Evolutionary conservation across 2,113 vertebrate species (phyloP).

Genomic region (Leptodactylus fuscus): DNA sequence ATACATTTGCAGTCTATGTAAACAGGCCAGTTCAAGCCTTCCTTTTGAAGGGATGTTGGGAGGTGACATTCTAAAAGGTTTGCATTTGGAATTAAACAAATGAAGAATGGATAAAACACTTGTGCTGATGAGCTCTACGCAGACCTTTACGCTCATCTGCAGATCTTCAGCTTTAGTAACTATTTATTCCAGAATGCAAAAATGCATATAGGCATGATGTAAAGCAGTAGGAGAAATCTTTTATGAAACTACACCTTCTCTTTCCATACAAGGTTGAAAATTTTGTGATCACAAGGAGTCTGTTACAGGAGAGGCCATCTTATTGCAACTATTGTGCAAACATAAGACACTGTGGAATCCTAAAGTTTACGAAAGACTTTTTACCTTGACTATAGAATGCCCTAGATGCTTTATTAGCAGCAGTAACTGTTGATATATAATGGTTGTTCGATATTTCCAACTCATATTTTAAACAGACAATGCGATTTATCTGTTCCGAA

Average conservation of each 20-base stretch:
- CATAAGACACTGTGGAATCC: too few relatives aligned
- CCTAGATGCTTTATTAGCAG: too few relatives aligned
- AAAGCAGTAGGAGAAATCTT: too few relatives aligned
- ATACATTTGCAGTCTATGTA: slow-evolving; percentile 85
- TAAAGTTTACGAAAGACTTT: too few relatives aligned
- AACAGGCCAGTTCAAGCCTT: slow-evolving; percentile 76
- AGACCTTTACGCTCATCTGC: slow-evolving; percentile 60
- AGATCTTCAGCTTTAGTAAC: slow-evolving; percentile 54
- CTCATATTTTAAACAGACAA: too few relatives aligned
- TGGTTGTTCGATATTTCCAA: too few relatives aligned
- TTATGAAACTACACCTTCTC: not conserved
- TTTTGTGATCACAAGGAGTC: too few relatives aligned
- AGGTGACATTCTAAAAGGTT: slow-evolving; percentile 78
- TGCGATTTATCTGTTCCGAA: too few relatives aligned
- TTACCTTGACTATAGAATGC: too few relatives aligned
- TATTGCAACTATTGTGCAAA: too few relatives aligned
- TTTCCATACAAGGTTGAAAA: not conserved
- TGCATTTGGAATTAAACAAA: slow-evolving; percentile 79
- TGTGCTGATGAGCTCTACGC: slow-evolving; percentile 68
- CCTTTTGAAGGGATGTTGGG: slow-evolving; percentile 73
- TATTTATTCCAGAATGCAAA: slow-evolving; percentile 72
- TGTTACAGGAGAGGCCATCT: too few relatives aligned
- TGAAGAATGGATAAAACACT: slow-evolving; percentile 76
- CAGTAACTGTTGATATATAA: too few relatives aligned
- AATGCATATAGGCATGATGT: slow-evolving; percentile 70